Conservation (phyloP, 1,140 invertebrate genomes). For the Chrysoperla carnea region DNA sequence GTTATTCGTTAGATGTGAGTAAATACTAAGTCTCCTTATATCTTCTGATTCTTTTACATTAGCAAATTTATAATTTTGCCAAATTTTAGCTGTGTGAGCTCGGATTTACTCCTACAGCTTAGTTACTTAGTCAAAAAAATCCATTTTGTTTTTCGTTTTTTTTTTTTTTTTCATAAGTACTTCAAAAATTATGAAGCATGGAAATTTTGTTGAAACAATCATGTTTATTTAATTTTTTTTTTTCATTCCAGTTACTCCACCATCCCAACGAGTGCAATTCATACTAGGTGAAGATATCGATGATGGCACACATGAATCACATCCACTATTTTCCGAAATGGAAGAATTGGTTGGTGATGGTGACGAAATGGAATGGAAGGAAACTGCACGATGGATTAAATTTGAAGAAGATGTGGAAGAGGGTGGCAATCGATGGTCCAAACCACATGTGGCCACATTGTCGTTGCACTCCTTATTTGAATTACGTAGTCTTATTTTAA, state of each 20-base stretch:
- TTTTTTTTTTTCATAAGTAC: too few species aligned
- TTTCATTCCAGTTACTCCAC: conserved; percentile 56
- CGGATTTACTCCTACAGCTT: too few species aligned
- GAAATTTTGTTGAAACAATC: background rate
- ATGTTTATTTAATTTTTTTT: conserved; percentile 1
- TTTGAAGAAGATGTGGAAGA: conserved; percentile 92
- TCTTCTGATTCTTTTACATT: too few species aligned
- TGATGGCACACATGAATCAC: conserved; percentile 64
- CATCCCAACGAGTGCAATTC: conserved; percentile 84
- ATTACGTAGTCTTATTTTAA: conserved; percentile 67
- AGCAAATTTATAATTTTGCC: too few species aligned
- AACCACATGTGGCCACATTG: conserved; percentile 83
- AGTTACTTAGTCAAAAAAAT: too few species aligned
- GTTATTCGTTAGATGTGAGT: too few species aligned
- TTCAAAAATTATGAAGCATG: too few species aligned
- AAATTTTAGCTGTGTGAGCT: too few species aligned
- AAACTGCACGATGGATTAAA: conserved; percentile 93
- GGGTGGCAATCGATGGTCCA: conserved; percentile 86
- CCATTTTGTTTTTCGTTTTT: too few species aligned
- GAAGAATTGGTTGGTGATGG: conserved; percentile 76
- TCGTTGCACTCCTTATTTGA: conserved; percentile 84
- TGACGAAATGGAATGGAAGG: conserved; percentile 88
- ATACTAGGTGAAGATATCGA: conserved; percentile 86
- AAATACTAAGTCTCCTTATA: too few species aligned
- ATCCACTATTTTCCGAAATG: conserved; percentile 91